Percentiles rank a stretch among this genome's conserved stretches.
These are phyloP conservation scores for Fistularia tabacaria DNA, from an alignment of 2,797 vertebrate species.

Conservation along the genomic window DNA sequence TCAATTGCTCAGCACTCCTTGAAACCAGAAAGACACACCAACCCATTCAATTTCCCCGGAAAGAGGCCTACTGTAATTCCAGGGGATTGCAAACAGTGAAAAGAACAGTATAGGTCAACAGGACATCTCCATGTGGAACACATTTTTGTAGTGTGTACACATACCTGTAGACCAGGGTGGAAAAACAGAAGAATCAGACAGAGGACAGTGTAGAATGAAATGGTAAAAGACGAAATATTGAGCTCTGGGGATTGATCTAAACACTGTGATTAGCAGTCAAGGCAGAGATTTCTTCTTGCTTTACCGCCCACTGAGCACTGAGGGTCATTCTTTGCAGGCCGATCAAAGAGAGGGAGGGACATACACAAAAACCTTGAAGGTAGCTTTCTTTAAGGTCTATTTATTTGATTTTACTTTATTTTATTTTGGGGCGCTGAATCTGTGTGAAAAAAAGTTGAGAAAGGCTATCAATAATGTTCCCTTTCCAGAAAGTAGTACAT, in stretches of 20 bases:
- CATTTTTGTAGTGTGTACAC: slow-evolving; percentile 37
- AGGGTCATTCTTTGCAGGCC: slow-evolving; percentile 62
- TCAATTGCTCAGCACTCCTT: slow-evolving; percentile 54
- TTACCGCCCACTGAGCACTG: slow-evolving; percentile 50
- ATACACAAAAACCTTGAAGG: slow-evolving; percentile 67
- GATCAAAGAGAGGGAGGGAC: slow-evolving; percentile 56
- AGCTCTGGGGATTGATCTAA: slow-evolving; percentile 56
- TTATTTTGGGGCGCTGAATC: slow-evolving; percentile 22
- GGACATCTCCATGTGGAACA: slow-evolving; percentile 32
- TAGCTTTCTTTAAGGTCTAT: slow-evolving; percentile 20
- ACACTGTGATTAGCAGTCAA: slow-evolving; percentile 69
- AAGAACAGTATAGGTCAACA: slow-evolving; percentile 54
- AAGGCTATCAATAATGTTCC: too few relatives aligned
- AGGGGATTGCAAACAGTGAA: slow-evolving; percentile 44
- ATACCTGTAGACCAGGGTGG: slow-evolving; percentile 19
- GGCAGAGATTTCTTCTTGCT: slow-evolving; percentile 61
- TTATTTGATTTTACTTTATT: slow-evolving; percentile 27
- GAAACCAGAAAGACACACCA: slow-evolving; percentile 48
- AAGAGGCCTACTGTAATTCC: slow-evolving; percentile 46
- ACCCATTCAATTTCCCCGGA: slow-evolving; percentile 57
- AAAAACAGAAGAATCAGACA: slow-evolving; percentile 23
- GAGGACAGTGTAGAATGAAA: slow-evolving; percentile 18
- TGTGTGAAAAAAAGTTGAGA: too few relatives aligned
- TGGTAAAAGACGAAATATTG: slow-evolving; percentile 36
- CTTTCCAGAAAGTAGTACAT: too few relatives aligned